Conservation (phyloP, 2,113 vertebrate genomes). For the Nesogale talazaci region DNA sequence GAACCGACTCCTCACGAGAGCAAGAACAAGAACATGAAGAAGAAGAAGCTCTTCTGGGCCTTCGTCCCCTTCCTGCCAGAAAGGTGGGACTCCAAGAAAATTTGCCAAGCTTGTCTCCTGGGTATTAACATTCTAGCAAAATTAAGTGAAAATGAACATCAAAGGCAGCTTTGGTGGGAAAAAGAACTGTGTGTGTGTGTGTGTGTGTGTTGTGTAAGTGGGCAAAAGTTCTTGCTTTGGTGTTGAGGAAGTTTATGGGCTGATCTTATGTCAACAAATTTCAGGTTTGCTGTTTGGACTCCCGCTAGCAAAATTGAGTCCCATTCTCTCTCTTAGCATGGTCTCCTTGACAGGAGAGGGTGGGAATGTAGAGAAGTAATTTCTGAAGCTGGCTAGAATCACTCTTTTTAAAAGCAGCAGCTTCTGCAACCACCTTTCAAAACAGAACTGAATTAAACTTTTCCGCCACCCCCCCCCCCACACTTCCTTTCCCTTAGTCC, state of each 20-base stretch:
- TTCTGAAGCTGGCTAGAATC: not conserved
- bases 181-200: not conserved
- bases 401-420: not conserved
- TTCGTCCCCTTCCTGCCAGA: not conserved
- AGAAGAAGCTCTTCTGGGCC: not conserved
- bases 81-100: not conserved
- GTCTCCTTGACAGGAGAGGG: not conserved
- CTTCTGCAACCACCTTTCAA: not conserved
- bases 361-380: not conserved
- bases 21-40: no score
- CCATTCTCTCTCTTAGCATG: not conserved
- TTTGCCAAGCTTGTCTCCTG: not conserved
- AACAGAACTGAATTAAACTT: slow-evolving; percentile 1
- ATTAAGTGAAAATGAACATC: not conserved
- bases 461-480: not conserved
- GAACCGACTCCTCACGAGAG: no score
- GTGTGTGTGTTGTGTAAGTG: not conserved
- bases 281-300: not conserved
- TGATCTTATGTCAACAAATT: not conserved
- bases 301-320: not conserved
- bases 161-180: not conserved
- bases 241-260: not conserved
- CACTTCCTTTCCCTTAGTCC: not conserved
- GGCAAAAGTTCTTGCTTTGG: not conserved
- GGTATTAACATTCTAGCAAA: not conserved